A percentile compares a stretch with the other conserved stretches of the same genome.
These are phyloP conservation scores for Melanostoma mellinum DNA, from an alignment of 2,888 invertebrate genomes.

Conservation along the genomic window DNA sequence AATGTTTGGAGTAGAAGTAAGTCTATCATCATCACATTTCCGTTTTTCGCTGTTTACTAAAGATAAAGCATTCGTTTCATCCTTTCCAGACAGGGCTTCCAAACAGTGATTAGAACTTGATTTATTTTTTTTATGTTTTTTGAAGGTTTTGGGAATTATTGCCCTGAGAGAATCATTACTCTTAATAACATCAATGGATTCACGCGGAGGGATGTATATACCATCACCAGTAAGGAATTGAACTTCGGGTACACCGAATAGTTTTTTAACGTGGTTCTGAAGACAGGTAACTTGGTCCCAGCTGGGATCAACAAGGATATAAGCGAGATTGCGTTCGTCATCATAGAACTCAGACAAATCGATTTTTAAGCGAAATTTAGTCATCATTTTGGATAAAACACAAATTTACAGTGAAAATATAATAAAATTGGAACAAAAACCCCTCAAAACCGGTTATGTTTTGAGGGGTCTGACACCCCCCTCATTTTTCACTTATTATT, in stretches of 20 bases:
- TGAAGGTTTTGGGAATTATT: constrained; percentile 10
- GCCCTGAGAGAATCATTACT: constrained; percentile 65
- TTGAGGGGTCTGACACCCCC: too few relatives aligned
- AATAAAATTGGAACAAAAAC: too few relatives aligned
- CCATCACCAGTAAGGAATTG: constrained; percentile 75
- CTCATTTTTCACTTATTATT: too few relatives aligned
- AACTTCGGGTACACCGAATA: constrained; percentile 74
- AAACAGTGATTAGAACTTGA: too few relatives aligned
- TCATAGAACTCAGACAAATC: constrained; percentile 75
- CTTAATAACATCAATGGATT: constrained; percentile 74
- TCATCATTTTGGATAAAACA: too few relatives aligned
- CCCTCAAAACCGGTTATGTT: too few relatives aligned
- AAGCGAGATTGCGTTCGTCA: constrained; percentile 74
- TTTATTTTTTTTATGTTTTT: constrained; percentile 22
- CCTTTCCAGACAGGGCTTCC: too few relatives aligned
- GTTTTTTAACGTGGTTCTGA: constrained; percentile 75
- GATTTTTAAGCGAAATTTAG: constrained; percentile 74
- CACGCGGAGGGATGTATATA: constrained; percentile 74
- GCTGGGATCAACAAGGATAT: constrained; percentile 74
- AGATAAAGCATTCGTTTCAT: not conserved
- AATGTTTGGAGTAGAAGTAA: constrained; percentile 43
- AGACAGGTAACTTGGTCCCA: constrained; percentile 75
- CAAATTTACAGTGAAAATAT: too few relatives aligned
- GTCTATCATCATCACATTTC: constrained; percentile 13
- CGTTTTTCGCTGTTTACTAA: constrained; percentile 22